phyloP scores from a whole-genome alignment of 2,113 vertebrate species.

The Stictonetta naevosa region DNA sequence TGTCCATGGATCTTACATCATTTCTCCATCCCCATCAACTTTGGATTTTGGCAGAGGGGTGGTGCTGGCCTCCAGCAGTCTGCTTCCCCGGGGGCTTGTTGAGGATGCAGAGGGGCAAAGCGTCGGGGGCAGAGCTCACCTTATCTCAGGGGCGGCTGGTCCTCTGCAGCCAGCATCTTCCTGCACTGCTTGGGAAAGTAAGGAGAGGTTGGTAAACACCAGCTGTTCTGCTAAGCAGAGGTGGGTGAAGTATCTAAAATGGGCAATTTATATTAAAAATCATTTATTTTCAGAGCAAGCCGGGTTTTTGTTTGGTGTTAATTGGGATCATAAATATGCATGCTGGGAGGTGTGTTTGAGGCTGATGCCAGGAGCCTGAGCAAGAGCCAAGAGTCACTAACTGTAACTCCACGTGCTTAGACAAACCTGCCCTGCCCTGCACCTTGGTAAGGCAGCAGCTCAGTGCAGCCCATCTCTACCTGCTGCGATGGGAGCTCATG shows the following conservation, averaged over 20 bases:
- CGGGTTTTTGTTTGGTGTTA: not conserved
- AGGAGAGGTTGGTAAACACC: conserved; percentile 49
- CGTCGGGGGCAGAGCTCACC: not conserved
- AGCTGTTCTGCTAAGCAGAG: conserved; percentile 56
- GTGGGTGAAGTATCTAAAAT: conserved; percentile 15
- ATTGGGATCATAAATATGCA: conserved; percentile 51
- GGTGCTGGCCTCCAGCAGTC: not conserved
- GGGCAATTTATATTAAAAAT: conserved; percentile 50
- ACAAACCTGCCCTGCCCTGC: not conserved
- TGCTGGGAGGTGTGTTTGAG: not conserved
- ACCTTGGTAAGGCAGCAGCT: accelerated
- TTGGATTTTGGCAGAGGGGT: not conserved
- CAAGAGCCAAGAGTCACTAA: not conserved
- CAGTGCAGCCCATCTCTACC: not conserved
- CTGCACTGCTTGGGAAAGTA: not conserved
- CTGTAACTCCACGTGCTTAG: not conserved
- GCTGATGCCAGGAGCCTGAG: not conserved
- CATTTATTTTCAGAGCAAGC: conserved; percentile 40
- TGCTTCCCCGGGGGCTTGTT: not conserved
- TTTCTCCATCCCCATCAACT: not conserved
- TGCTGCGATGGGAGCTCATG: not conserved
- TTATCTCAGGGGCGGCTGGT: not conserved
- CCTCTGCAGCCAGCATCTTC: not conserved
- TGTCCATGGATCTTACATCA: not conserved
- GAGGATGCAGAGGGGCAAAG: not conserved